Percentiles rank a stretch among this genome's conserved stretches.
Conservation (phyloP, 1,140 invertebrate species). For the Grapholita molesta region DNA sequence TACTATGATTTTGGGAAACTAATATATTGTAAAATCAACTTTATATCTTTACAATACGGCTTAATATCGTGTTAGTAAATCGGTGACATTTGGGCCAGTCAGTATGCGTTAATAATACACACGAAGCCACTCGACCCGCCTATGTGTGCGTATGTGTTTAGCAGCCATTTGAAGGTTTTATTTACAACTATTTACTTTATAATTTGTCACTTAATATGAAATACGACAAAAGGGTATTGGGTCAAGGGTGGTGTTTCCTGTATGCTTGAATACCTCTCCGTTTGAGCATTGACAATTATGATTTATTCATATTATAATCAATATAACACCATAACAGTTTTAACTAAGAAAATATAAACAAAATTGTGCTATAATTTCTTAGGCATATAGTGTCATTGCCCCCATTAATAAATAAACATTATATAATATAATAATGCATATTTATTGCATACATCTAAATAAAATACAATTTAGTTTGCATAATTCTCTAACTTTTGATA, state of each 20-base stretch:
- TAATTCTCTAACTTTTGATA: neutral
- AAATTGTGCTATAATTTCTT: neutral
- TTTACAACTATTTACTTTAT: constrained; percentile 51
- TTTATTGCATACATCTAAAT: neutral
- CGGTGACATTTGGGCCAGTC: constrained; percentile 24
- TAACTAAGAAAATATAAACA: neutral
- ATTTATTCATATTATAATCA: neutral
- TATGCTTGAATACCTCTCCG: neutral
- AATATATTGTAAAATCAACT: neutral
- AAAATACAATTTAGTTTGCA: neutral
- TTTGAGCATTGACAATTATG: neutral
- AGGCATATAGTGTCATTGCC: neutral
- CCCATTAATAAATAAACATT: neutral
- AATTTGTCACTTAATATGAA: constrained; percentile 52
- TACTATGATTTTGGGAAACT: neutral
- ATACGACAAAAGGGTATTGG: constrained; percentile 24
- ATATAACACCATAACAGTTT: neutral
- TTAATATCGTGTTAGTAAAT: neutral
- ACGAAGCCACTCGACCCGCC: constrained; percentile 4
- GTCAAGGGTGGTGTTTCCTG: constrained; percentile 10
- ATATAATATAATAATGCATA: neutral
- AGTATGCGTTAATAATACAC: constrained; percentile 21
- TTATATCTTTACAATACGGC: neutral
- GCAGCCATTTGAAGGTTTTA: constrained; percentile 50
- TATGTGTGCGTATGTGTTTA: constrained; percentile 34